Evolutionary conservation across 2,797 vertebrate species (phyloP), one percentile per base, ranked within the genome.

Genomic region (Halcyon smyrnensis): DNA sequence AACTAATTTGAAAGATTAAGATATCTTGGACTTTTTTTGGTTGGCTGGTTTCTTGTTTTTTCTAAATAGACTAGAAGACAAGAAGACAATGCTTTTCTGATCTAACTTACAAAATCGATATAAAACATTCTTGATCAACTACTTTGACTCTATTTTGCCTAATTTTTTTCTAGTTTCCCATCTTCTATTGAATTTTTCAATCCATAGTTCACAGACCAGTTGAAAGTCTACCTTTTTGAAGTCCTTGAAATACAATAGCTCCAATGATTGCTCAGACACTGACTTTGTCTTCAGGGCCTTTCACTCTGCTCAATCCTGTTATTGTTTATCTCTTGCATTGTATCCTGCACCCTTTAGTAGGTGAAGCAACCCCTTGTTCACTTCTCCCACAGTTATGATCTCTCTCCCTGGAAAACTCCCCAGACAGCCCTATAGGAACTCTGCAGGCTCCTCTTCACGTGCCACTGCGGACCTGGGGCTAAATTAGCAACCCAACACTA

Each of bases 401-500:
- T 56, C 34, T 84, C 43, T 74, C 48, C 43, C 4, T 6, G 19
- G n/a, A 86, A 76, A 84, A 65, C 34, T 79, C 67, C 21, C 56
- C 75, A 87, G 71, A 45, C 36, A 59, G 60, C n/a, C 30, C 37
- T 4, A 3, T 3, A 24, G 13, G 39, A 85, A 32, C n/a, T 76
- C 74, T 45, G 81, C 36, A 63, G 54, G 50, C 27, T 77, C 27
- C 25, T 85, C 43, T 12, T 79, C 54, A 69, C 36, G 43, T 15
- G 9, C 12, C 0, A 0, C 13, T 48, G 45, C 54, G 6, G 69
- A 53, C 48, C 1, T 1, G 32, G 14, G n/a, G 56, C 32, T 76
- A 56, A 95, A 84, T 69, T 59, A 93, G 84, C n/a, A 90, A 67
- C 15, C 15, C 12, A 20, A 19, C n/a, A 34, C 8, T 36, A n/a